Base-by-base conservation (phyloP, 1,140 invertebrate species). In the Papilio polyxenes region DNA sequence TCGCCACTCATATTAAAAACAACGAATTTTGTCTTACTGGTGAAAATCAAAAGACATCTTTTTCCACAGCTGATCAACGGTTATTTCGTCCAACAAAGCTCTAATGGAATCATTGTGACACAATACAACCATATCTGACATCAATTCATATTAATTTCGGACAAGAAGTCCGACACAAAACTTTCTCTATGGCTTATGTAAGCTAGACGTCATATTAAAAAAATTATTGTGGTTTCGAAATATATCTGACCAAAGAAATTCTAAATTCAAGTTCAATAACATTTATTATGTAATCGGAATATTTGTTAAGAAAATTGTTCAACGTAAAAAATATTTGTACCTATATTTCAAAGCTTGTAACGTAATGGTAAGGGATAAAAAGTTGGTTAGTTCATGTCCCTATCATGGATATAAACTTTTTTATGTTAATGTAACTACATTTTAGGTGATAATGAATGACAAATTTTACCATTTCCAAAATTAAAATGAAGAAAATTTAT, bases 201-300 rank as follows among this genome's bases (percentile, higher is more conserved):
- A 78, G 51, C 23, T 59, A 59, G 51, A 77, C 75, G 76, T 49
- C 75, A 78, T 62, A 78, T 78, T 78, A 53, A 62, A 78, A 78
- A 62, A 78, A 17, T 62, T 37, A 78, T 53, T 78, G 44, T 78
- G 53, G 23, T 78, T 59, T 62, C 31, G 53, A 59, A 59, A 59
- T 59, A 53, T 11, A 15, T 37, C 11, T 37, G 65, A 69, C 65
- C 15, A 62, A 40, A 37, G 51, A 62, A 44, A 78, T 78, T 77
- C 51, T 56, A 59, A 78, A 59, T 78, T 78, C 76, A 78, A 78
- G 76, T 78, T 78, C 76, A 56, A 77, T 77, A 56, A 77, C 75
- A 56, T 56, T 20, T n/a, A 62, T 77, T n/a, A 78, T 37, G 31
- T 20, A 78, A 69, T 9, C 65, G 31, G 65, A 3, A 37, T 31